phyloP scores from a whole-genome alignment of 2,797 vertebrate genomes.

The Psittacula derbiana region DNA sequence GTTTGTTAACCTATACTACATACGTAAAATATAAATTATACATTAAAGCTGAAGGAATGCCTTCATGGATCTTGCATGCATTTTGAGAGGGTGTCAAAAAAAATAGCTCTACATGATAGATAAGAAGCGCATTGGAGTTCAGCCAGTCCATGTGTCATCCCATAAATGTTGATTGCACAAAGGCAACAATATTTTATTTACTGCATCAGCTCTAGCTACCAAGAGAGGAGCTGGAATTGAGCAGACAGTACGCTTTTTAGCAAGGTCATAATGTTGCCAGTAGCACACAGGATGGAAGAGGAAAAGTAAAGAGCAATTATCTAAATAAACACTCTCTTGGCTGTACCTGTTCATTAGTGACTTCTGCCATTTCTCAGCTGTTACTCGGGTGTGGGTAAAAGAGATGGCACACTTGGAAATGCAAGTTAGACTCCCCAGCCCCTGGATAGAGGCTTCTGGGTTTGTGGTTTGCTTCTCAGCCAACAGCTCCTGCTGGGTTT shows the following conservation, averaged over 20 bases:
- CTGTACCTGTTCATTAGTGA: neutral
- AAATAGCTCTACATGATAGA: neutral
- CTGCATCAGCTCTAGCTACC: neutral
- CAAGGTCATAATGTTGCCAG: neutral
- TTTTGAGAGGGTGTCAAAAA: neutral
- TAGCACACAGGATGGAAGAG: neutral
- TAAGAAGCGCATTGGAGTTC: neutral
- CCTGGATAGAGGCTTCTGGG: neutral
- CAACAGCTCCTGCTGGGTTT: neutral
- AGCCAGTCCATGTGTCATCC: neutral
- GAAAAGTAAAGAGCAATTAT: neutral
- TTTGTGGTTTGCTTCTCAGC: neutral
- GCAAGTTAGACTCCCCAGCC: neutral
- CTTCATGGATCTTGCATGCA: neutral
- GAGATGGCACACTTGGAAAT: neutral
- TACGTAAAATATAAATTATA: neutral
- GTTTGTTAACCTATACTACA: neutral
- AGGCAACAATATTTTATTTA: neutral
- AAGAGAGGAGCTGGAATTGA: neutral
- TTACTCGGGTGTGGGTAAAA: neutral
- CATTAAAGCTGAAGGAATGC: neutral
- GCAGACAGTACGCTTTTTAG: neutral
- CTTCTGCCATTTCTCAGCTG: neutral
- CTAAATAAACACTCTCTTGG: neutral
- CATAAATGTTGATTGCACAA: neutral